Percentiles rank a stretch among this genome's conserved stretches.
Evolutionary conservation across 2,888 invertebrate species (phyloP).

Genomic region (Rutpela maculata): DNA sequence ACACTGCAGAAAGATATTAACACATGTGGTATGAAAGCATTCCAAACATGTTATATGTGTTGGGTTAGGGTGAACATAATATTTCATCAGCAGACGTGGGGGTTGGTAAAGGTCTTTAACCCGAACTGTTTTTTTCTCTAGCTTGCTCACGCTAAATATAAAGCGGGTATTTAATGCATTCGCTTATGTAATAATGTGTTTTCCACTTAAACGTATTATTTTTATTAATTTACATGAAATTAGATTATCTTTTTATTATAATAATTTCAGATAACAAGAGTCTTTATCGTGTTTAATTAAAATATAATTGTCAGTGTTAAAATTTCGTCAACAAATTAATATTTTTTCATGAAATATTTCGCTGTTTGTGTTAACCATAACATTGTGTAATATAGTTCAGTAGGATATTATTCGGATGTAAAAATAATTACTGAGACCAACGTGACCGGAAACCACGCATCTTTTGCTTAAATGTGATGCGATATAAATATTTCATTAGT

Average conservation of each 20-base stretch:
- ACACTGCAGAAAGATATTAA: background rate
- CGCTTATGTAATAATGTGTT: background rate
- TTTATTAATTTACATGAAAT: background rate
- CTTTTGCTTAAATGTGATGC: background rate
- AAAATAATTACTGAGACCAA: constrained; percentile 13
- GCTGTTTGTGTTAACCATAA: background rate
- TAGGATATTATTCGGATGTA: background rate
- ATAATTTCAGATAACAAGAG: constrained; percentile 9
- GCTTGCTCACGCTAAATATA: background rate
- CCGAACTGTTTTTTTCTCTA: background rate
- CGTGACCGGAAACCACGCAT: constrained; percentile 6
- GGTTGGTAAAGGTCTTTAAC: constrained; percentile 13
- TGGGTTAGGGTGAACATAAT: constrained; percentile 18
- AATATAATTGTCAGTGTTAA: background rate
- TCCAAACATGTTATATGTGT: constrained; percentile 5
- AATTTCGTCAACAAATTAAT: background rate
- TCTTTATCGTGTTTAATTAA: constrained; percentile 2
- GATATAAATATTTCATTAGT: constrained; percentile 7
- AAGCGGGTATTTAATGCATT: background rate
- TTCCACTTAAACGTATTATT: background rate
- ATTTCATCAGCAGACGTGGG: constrained; percentile 9
- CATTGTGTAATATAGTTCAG: background rate
- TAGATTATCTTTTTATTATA: constrained; percentile 13
- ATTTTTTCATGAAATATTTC: background rate
- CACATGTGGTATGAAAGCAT: constrained; percentile 2